Conservation (phyloP, 2,888 invertebrate species). For the Hypsopygia costalis region DNA sequence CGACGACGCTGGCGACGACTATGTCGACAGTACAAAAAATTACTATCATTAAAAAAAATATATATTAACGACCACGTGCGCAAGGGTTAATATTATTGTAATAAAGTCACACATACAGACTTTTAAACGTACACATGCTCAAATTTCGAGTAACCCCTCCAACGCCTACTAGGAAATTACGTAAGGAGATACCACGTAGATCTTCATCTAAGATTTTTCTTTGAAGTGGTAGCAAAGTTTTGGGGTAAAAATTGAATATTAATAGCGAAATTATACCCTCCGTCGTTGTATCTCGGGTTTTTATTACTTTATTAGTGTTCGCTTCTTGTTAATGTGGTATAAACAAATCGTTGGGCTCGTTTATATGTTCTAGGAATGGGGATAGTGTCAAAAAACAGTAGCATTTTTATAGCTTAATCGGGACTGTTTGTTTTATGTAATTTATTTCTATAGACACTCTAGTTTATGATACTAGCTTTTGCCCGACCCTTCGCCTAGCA, state of each 20-base stretch:
- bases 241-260: slow-evolving; percentile 78
- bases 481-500: too few species aligned
- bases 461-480: slow-evolving; percentile 2
- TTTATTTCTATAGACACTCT: slow-evolving; percentile 46
- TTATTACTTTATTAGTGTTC: slow-evolving; percentile 74
- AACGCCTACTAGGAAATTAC: slow-evolving; percentile 58
- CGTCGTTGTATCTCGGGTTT: slow-evolving; percentile 52
- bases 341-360: slow-evolving; percentile 66
- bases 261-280: slow-evolving; percentile 75
- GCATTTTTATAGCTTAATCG: slow-evolving; percentile 74
- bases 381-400: slow-evolving; percentile 76
- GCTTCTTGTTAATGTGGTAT: slow-evolving; percentile 69
- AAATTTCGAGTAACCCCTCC: slow-evolving; percentile 45
- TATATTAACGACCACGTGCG: slow-evolving; percentile 23
- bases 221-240: slow-evolving; percentile 67
- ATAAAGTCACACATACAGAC: slow-evolving; percentile 27
- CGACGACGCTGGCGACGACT: too few species aligned
- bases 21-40: background rate
- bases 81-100: slow-evolving; percentile 31
- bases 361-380: slow-evolving; percentile 67
- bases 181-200: slow-evolving; percentile 64
- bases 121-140: slow-evolving; percentile 27
- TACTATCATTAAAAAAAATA: background rate
- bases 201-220: slow-evolving; percentile 73
- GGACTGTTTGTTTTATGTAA: slow-evolving; percentile 53